A percentile compares a stretch with the other conserved stretches of the same genome.
These are phyloP conservation scores for Caenorhabditis sp. DNA, from an alignment of 2,888 invertebrate species.

Conservation along the genomic window DNA sequence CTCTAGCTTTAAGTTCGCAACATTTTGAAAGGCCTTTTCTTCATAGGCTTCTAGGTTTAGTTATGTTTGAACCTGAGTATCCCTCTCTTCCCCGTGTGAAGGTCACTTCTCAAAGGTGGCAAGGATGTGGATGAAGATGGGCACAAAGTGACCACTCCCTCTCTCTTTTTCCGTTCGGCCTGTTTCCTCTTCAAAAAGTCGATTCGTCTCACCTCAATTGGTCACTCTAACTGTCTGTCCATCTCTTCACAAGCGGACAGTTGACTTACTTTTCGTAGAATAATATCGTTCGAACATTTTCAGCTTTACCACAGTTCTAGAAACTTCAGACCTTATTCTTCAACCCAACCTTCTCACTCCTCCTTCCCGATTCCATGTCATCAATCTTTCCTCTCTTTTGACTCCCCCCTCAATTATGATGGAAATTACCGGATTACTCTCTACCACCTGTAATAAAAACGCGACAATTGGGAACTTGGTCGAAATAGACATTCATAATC, in stretches of 20 bases:
- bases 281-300: neutral
- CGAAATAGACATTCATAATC: constrained; percentile 36
- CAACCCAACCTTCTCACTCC: neutral
- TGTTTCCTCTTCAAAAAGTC: constrained; percentile 33
- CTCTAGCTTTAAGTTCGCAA: too few species aligned
- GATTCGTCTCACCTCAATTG: constrained; percentile 36
- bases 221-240: constrained; percentile 16
- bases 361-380: neutral
- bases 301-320: neutral
- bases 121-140: constrained; percentile 39
- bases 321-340: neutral
- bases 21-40: too few species aligned
- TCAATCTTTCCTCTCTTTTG: constrained; percentile 6
- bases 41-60: neutral
- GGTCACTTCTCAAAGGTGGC: constrained; percentile 36
- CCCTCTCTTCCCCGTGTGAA: neutral
- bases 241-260: neutral
- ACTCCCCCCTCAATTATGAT: constrained; percentile 33
- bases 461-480: constrained; percentile 22
- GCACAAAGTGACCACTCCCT: constrained; percentile 30
- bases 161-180: constrained; percentile 21
- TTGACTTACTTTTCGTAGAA: neutral
- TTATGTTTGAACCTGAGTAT: neutral
- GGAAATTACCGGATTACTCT: constrained; percentile 51
- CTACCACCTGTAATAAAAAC: constrained; percentile 28